Evolutionary conservation across 2,113 vertebrate species (phyloP), one percentile per base, ranked within the genome.

Genomic region (Porphyrio hochstetteri): DNA sequence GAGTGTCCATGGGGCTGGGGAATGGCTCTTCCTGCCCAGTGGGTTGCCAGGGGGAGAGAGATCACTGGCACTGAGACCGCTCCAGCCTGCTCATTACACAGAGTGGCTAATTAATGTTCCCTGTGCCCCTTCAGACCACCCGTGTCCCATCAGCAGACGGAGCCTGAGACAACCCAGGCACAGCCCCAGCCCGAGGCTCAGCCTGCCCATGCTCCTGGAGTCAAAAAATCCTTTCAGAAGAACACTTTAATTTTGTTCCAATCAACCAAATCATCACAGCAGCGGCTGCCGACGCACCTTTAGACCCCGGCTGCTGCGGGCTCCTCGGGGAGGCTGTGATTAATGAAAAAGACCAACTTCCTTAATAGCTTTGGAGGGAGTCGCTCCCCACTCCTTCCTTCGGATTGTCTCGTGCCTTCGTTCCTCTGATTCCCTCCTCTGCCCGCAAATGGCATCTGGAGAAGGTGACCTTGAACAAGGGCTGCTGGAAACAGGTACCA

Each of bases 301-400:
- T 94, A 88, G 93, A 96, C 93, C 95, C 92, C 4, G 86, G 86
- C 83, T 91, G 93, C 93, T 63, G 93, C 82, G 15, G 92, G 90
- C 94, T 94, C 95, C 96, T 95, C 15, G 50, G 96, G 95, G 96
- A 94, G 86, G 76, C 88, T 94, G 83, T 96, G 96, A 96, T 96
- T 96, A 96, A 96, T 96, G 96, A 96, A 95, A 96, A 97, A 96
- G 90, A 95, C 92, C 96, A 96, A 96, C 90, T 97, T 96, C 96
- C 96, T 89, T 96, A 96, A 97, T 96, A 96, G 96, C 96, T 84
- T 96, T 92, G 95, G 93, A 91, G 96, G 93, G 92, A 96, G 91
- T 5, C 2, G 28, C 86, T 95, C 91, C 52, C 69, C 6, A 13
- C 91, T 94, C 95, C 53, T 93, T 80, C 91, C 96, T 94, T 89